phyloP scores from a whole-genome alignment of 1,140 invertebrate genomes.

The Trinorchestia longiramus region DNA sequence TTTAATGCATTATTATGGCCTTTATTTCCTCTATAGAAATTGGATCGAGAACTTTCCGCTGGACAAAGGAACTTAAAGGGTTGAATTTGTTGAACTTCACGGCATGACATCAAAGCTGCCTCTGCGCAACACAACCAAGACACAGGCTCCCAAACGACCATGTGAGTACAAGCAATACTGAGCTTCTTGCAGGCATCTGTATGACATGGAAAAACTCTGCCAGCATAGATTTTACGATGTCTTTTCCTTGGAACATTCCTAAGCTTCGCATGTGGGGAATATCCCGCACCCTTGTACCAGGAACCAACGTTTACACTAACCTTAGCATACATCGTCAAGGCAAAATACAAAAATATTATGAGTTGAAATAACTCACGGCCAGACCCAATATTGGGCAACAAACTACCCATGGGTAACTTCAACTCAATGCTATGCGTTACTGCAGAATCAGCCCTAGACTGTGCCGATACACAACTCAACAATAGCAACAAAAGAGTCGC shows the following conservation, averaged over 20 bases:
- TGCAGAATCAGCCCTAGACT: background rate
- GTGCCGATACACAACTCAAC: background rate
- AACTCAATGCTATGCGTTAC: too few species aligned
- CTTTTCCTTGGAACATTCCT: background rate
- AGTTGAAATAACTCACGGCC: too few species aligned
- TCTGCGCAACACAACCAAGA: background rate
- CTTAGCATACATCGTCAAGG: background rate
- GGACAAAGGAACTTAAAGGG: background rate
- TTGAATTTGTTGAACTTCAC: background rate
- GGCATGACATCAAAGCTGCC: background rate
- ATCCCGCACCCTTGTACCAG: background rate
- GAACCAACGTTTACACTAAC: background rate
- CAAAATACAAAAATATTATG: background rate
- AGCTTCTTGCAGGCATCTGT: background rate
- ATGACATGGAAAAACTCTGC: background rate
- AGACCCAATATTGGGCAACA: background rate
- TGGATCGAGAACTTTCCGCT: background rate
- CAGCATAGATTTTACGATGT: background rate
- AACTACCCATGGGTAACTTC: background rate
- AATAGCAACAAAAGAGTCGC: background rate
- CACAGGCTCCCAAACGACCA: background rate
- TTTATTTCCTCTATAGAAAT: conserved; percentile 10
- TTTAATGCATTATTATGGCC: conserved; percentile 1
- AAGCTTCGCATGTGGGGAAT: background rate
- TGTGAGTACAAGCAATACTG: background rate